Percentiles rank a stretch among this genome's conserved stretches.
phyloP scores from a whole-genome alignment of 2,888 invertebrate genomes.

The Smittia sp. region DNA sequence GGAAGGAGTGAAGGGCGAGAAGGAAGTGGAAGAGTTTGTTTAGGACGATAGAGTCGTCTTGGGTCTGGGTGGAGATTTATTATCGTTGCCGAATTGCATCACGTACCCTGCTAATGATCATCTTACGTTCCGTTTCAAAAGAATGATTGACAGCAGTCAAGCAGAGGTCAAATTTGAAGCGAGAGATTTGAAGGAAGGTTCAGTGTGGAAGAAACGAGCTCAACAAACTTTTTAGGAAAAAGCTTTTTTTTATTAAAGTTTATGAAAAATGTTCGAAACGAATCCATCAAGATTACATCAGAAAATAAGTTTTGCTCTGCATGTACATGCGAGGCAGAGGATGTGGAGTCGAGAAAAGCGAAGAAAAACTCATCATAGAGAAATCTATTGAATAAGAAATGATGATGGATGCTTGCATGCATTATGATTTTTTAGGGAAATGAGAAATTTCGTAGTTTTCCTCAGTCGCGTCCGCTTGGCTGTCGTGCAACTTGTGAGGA shows the following conservation, averaged over 20 bases:
- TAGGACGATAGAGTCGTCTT: constrained; percentile 26
- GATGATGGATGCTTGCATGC: background rate
- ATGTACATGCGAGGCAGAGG: background rate
- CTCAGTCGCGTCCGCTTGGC: no score
- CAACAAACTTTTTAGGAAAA: no score
- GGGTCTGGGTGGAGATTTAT: constrained; percentile 4
- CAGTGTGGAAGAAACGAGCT: background rate
- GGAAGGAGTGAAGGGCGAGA: background rate
- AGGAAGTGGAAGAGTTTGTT: background rate
- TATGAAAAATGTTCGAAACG: constrained; percentile 7
- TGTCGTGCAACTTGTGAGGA: no score
- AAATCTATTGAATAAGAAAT: constrained; percentile 13
- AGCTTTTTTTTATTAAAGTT: constrained; percentile 6
- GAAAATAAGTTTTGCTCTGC: background rate
- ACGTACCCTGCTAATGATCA: constrained; percentile 23
- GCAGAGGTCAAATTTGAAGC: background rate
- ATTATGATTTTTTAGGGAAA: no score
- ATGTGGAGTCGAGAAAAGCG: background rate
- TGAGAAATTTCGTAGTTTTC: no score
- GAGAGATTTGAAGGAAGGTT: background rate
- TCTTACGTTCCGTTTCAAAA: background rate
- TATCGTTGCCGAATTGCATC: constrained; percentile 7
- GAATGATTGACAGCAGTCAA: constrained; percentile 5
- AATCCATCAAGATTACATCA: constrained; percentile 32
- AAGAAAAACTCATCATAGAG: constrained; percentile 1